These are phyloP conservation scores for Porphyrio hochstetteri DNA, from an alignment of 2,113 vertebrate genomes.

Conservation along the genomic window DNA sequence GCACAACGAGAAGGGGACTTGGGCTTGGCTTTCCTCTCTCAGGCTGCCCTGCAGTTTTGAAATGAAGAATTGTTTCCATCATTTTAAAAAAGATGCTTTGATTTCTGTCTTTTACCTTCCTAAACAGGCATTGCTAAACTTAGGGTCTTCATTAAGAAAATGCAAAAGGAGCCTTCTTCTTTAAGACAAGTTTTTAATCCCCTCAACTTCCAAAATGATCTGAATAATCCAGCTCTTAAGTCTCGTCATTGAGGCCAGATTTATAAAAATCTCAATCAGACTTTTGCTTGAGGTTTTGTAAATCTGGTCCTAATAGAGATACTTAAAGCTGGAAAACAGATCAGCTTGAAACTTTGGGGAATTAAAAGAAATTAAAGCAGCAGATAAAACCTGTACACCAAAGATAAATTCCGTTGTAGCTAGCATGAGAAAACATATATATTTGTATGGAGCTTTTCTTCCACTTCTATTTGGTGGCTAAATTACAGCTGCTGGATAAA, in stretches of 20 bases:
- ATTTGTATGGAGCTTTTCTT: not conserved
- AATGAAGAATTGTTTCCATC: not conserved
- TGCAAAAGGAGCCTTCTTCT: not conserved
- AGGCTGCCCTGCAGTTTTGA: not conserved
- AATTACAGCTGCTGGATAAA: not conserved
- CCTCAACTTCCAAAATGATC: not conserved
- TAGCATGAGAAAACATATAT: not conserved
- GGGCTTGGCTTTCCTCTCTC: not conserved
- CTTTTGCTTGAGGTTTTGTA: not conserved
- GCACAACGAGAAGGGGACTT: not conserved
- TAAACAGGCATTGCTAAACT: not conserved
- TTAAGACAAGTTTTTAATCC: not conserved
- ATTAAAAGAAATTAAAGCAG: not conserved
- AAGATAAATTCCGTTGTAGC: not conserved
- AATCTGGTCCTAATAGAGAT: conserved; percentile 12
- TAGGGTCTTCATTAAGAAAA: not conserved
- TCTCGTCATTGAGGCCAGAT: not conserved
- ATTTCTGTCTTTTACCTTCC: not conserved
- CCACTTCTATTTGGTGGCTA: not conserved
- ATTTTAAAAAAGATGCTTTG: not conserved
- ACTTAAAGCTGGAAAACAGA: conserved; percentile 3
- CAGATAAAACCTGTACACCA: not conserved
- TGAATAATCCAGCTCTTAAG: conserved; percentile 13
- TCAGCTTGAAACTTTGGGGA: not conserved
- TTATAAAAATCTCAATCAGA: conserved; percentile 15